These are phyloP conservation scores for Petroica traversi DNA, from an alignment of 2,113 vertebrate species.

Conservation along the genomic window DNA sequence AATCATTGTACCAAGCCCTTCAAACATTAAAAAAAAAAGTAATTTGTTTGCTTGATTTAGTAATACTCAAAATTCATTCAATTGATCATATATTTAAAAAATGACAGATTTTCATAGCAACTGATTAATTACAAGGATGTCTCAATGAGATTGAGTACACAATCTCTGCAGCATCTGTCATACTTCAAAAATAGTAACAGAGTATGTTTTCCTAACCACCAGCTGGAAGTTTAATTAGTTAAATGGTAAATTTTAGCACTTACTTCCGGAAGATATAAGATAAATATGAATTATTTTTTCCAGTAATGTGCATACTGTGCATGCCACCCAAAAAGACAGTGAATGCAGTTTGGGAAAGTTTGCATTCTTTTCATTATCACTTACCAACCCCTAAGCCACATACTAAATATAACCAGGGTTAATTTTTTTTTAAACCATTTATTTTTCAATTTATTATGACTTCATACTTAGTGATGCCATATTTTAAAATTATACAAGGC, in stretches of 20 bases:
- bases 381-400: not conserved
- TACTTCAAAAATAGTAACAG: not conserved
- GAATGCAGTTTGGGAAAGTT: not conserved
- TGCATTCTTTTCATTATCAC: not conserved
- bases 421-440: not conserved
- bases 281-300: not conserved
- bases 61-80: not conserved
- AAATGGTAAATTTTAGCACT: not conserved
- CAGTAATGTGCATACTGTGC: not conserved
- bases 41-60: not conserved
- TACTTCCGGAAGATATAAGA: not conserved
- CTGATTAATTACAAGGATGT: not conserved
- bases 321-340: not conserved
- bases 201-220: not conserved
- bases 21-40: not conserved
- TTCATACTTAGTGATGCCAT: not conserved
- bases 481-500: not conserved
- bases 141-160: not conserved
- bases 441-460: not conserved
- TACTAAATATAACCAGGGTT: not conserved
- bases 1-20: not conserved
- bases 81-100: not conserved
- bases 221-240: not conserved
- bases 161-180: not conserved
- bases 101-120: not conserved